Evolutionary conservation across 2,888 invertebrate genomes (phyloP), one percentile per base, ranked within the genome.

Genomic region (Darwinula stevensoni): DNA sequence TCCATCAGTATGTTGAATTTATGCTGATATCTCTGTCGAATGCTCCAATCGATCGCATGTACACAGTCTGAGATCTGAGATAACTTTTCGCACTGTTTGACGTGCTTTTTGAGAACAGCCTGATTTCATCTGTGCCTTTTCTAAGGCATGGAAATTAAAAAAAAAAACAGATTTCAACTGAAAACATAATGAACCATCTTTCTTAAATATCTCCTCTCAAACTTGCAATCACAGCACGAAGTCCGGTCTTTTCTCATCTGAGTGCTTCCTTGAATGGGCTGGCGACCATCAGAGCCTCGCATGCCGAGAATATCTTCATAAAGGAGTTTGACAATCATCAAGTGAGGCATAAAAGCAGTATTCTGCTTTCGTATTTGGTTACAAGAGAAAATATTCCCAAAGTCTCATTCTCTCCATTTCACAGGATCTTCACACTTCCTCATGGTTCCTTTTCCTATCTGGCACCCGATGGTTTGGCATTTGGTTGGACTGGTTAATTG

Each of bases 211-310:
- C n/a, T n/a, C n/a, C n/a, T n/a, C n/a, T n/a, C n/a, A n/a, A n/a
- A n/a, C n/a, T n/a, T n/a, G n/a, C n/a, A n/a, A n/a, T 43, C 40
- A 11, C 53, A 76, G 76, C 72, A 38, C 68, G 84, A 36, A 84
- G 84, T 43, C 91, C 91, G 0, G 76, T 94, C n/a, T 91, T 86
- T 54, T 73, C 75, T 2, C 86, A 88, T 47, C 55, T 91, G 43
- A 76, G 70, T 45, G 74, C 84, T 16, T 68, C 80, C 0, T 56
- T 94, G 4, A 72, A 75, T 48, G 91, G 91, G 1, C 57, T 94
- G 37, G 66, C 78, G 1, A 86, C 86, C 0, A 84, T 94, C 30
- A 61, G 91, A 33, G 76, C 86, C 0, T 84, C 76, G 47, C 64
- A 65, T 4, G 76, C 76, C 0, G 71, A 80, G 46, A 60, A 65